These are phyloP conservation scores for Encarsia formosa DNA, from an alignment of 2,888 invertebrate genomes.

Conservation along the genomic window DNA sequence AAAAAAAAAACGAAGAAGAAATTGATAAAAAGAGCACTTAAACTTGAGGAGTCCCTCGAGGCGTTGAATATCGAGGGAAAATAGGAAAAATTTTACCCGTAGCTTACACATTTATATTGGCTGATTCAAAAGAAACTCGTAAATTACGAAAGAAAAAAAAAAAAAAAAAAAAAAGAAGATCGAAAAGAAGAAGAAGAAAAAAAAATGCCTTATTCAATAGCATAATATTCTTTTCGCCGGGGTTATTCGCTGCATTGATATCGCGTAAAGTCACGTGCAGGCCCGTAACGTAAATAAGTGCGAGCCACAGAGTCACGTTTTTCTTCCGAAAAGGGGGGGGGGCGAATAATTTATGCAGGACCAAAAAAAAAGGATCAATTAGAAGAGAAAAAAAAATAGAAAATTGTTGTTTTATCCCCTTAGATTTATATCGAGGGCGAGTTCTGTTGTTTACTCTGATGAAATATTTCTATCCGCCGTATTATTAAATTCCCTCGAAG, in stretches of 20 bases:
- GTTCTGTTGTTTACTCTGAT: neutral
- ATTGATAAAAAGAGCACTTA: no score
- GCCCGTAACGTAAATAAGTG: slow-evolving; percentile 26
- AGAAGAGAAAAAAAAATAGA: slow-evolving; percentile 2
- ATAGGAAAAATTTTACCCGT: no score
- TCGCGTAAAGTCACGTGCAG: slow-evolving; percentile 22
- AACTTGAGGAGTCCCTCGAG: no score
- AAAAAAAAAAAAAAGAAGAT: no score
- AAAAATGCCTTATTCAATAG: slow-evolving; percentile 20
- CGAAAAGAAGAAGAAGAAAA: slow-evolving; percentile 1
- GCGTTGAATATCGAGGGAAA: no score
- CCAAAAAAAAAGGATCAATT: neutral
- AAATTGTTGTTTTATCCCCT: no score
- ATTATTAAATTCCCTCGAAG: neutral
- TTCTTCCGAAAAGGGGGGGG: neutral
- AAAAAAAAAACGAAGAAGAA: no score
- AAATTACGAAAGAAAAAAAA: no score
- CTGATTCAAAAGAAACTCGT: no score
- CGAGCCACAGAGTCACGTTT: slow-evolving; percentile 17
- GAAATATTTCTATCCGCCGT: neutral
- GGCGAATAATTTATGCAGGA: neutral
- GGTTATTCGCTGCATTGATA: slow-evolving; percentile 24
- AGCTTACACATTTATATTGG: no score
- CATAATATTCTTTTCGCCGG: slow-evolving; percentile 10
- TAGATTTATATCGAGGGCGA: neutral